phyloP scores from a whole-genome alignment of 1,140 invertebrate species.

The Micrasema longulum region DNA sequence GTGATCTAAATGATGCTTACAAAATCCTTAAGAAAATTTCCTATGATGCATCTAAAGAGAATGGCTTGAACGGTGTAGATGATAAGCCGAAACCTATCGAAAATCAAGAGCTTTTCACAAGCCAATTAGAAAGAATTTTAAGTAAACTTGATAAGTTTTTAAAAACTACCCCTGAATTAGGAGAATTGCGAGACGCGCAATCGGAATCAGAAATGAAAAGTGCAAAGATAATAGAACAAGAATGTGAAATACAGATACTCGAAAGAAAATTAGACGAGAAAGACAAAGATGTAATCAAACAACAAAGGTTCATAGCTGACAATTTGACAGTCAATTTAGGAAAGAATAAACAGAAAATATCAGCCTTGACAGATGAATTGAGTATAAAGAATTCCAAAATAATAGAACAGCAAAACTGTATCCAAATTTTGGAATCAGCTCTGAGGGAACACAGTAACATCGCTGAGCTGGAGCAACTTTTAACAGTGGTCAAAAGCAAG shows the following conservation, averaged over 20 bases:
- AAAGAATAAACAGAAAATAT: slow-evolving; percentile 61
- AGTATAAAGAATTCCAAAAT: slow-evolving; percentile 68
- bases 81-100: background rate
- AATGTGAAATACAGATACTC: slow-evolving; percentile 41
- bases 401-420: slow-evolving; percentile 69
- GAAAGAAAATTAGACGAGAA: slow-evolving; percentile 33
- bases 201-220: slow-evolving; percentile 42
- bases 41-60: slow-evolving; percentile 1
- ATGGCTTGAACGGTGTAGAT: background rate
- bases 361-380: slow-evolving; percentile 65
- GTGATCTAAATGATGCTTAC: slow-evolving; percentile 43
- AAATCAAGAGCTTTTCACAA: slow-evolving; percentile 22
- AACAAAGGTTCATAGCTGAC: slow-evolving; percentile 51
- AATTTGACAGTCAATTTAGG: slow-evolving; percentile 54
- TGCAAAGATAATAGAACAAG: slow-evolving; percentile 45
- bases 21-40: slow-evolving; percentile 38
- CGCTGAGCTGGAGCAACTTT: slow-evolving; percentile 68
- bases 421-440: slow-evolving; percentile 68
- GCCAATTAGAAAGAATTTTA: slow-evolving; percentile 44
- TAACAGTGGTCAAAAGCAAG: slow-evolving; percentile 68
- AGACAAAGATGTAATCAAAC: slow-evolving; percentile 48
- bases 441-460: slow-evolving; percentile 69
- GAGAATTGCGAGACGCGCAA: slow-evolving; percentile 36
- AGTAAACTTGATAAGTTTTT: slow-evolving; percentile 44
- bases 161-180: slow-evolving; percentile 31